Evolutionary conservation across 1,140 invertebrate species (phyloP).

Genomic region (Zaprionus kolodkinae): DNA sequence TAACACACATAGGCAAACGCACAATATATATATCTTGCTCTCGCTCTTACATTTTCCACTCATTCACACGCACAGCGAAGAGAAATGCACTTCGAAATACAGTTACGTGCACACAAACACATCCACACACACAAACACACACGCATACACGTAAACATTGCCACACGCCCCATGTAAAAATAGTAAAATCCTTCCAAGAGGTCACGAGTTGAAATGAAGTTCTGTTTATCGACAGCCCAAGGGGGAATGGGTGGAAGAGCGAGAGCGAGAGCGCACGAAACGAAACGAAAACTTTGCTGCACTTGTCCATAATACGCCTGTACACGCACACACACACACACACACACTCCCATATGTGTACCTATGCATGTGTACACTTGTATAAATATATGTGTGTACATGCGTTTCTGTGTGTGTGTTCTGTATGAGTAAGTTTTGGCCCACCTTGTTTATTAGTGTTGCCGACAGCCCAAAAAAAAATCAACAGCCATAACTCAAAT

Average conservation of each 20-base stretch:
- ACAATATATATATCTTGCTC: slow-evolving; percentile 21
- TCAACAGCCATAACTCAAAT: slow-evolving; percentile 45
- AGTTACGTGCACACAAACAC: slow-evolving; percentile 69
- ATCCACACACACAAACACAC: slow-evolving; percentile 4
- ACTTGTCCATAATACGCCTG: slow-evolving; percentile 46
- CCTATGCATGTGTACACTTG: neutral
- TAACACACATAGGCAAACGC: slow-evolving; percentile 14
- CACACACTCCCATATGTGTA: neutral
- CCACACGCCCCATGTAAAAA: slow-evolving; percentile 65
- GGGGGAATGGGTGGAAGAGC: slow-evolving; percentile 28
- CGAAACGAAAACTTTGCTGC: slow-evolving; percentile 42
- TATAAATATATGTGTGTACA: neutral
- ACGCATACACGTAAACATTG: slow-evolving; percentile 25
- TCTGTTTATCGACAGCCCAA: slow-evolving; percentile 42
- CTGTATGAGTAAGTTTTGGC: slow-evolving; percentile 36
- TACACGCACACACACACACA: slow-evolving; percentile 2
- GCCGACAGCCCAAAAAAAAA: slow-evolving; percentile 39
- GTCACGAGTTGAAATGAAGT: slow-evolving; percentile 79
- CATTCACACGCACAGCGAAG: slow-evolving; percentile 35
- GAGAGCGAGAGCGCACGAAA: slow-evolving; percentile 17
- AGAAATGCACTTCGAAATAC: slow-evolving; percentile 73
- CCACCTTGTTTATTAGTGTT: slow-evolving; percentile 55
- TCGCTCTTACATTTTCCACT: slow-evolving; percentile 18
- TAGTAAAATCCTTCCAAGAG: slow-evolving; percentile 72
- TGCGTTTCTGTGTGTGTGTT: slow-evolving; percentile 32